Base-by-base conservation (phyloP, 2,113 vertebrate species). In the Corythornis cristatus region DNA sequence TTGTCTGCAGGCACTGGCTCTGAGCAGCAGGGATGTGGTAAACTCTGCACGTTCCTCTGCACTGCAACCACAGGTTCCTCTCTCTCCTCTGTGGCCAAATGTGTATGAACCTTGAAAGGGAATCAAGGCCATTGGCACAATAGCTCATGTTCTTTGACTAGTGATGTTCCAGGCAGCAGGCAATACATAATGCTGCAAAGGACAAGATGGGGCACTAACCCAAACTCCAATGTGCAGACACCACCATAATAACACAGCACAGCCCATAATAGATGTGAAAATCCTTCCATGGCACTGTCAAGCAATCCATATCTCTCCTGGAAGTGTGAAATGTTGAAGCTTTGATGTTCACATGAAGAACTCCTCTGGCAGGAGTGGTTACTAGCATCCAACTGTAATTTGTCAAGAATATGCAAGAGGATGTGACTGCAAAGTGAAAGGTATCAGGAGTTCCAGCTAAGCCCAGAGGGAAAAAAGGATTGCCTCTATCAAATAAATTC, bases 331-430 rank as follows among this genome's bases (percentile, higher is more conserved):
- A 86, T 70, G 70, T 6, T 82, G 90, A 75, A 83, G 71, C 92
- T 96, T 96, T 94, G 86, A 96, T 94, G 90, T 94, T 86, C 62
- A 48, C 67, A 20, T 2, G n/a, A 79, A 93, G 86, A 91, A 57
- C 29, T 90, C 79, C 70, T 74, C 83, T 88, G 86, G 83, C 83
- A 86, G 66, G 88, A 75, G 58, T 29, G 61, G 68, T 88, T 86
- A 81, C 76, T 83, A 56, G 74, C 89, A 83, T 40, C 85, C 43
- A 64, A 25, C 60, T 67, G 60, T 75, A 80, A 94, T 90, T 94
- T 88, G 29, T n/a, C 83, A 62, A 40, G 90, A 67, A 80, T 40
- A 78, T 35, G 50, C 71, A 72, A 66, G 73, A 89, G 62, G 66
- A 82, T 70, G 58, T 65, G 23, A 28, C 58, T 79, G 74, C 50